A percentile compares a stretch with the other conserved stretches of the same genome.
Evolutionary conservation across 1,140 invertebrate species (phyloP).

Genomic region (Helicorthomorpha holstii): DNA sequence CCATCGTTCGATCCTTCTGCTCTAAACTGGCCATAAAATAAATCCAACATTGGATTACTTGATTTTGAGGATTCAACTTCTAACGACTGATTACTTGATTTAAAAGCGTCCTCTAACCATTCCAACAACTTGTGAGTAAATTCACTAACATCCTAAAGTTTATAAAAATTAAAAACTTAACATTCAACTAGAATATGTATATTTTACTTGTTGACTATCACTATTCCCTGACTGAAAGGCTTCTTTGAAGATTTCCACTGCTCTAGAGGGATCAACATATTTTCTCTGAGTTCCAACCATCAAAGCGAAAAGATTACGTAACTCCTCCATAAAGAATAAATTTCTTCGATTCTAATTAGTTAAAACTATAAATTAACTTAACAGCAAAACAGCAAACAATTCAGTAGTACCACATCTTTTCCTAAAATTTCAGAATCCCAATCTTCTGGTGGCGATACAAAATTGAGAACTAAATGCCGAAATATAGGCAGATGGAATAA

Average conservation of each 20-base stretch:
- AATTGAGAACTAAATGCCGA: conserved; percentile 27
- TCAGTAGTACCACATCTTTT: no score
- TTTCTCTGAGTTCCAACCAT: conserved; percentile 29
- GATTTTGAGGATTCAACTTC: neutral
- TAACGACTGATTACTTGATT: conserved; percentile 6
- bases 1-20: conserved; percentile 29
- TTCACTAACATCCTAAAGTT: conserved; percentile 31
- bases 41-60: conserved; percentile 29
- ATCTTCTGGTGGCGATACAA: conserved; percentile 16
- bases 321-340: conserved; percentile 26
- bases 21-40: conserved; percentile 32
- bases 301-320: conserved; percentile 30
- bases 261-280: conserved; percentile 32
- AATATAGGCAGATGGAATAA: conserved; percentile 30
- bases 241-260: conserved; percentile 30
- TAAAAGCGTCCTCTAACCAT: conserved; percentile 33
- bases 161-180: neutral
- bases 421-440: conserved; percentile 5
- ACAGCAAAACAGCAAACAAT: no score
- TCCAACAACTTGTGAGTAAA: conserved; percentile 33
- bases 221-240: conserved; percentile 21
- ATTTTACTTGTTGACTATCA: conserved; percentile 25
- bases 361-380: neutral
- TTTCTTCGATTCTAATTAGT: conserved; percentile 21
- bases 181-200: neutral